Percentiles rank a stretch among this genome's conserved stretches.
phyloP scores from a whole-genome alignment of 2,888 invertebrate genomes.

The Scotopteryx bipunctaria region DNA sequence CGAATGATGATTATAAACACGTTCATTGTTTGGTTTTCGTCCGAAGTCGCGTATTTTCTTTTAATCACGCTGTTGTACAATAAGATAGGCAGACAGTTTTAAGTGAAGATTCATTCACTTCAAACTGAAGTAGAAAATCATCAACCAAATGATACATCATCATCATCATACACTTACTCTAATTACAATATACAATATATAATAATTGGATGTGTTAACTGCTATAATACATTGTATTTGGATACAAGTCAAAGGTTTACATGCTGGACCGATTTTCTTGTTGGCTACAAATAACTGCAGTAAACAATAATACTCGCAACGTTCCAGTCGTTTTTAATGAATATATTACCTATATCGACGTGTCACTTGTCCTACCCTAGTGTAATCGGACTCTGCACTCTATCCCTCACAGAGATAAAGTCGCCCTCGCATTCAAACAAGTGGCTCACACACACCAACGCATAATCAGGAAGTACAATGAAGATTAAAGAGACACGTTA shows the following conservation, averaged over 20 bases:
- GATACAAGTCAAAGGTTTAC: too few species aligned
- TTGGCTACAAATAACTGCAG: not conserved
- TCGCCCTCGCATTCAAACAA: slow-evolving; percentile 82
- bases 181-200: too few species aligned
- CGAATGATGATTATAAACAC: slow-evolving; percentile 76
- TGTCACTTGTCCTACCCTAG: slow-evolving; percentile 54
- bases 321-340: slow-evolving; percentile 36
- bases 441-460: slow-evolving; percentile 77
- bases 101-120: too few species aligned
- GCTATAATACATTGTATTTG: too few species aligned
- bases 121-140: too few species aligned
- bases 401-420: slow-evolving; percentile 81
- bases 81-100: too few species aligned
- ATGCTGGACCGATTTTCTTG: too few species aligned
- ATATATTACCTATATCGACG: slow-evolving; percentile 41
- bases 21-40: slow-evolving; percentile 59
- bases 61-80: slow-evolving; percentile 24
- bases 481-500: slow-evolving; percentile 78
- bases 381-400: slow-evolving; percentile 82
- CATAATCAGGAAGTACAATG: slow-evolving; percentile 81
- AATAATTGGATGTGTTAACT: too few species aligned
- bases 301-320: not conserved
- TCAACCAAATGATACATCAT: too few species aligned
- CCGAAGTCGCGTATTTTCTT: slow-evolving; percentile 40
- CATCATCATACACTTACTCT: too few species aligned